Evolutionary conservation across 2,888 invertebrate species (phyloP), one percentile per base, ranked within the genome.

Genomic region (Drosophila pseudotakahashii): DNA sequence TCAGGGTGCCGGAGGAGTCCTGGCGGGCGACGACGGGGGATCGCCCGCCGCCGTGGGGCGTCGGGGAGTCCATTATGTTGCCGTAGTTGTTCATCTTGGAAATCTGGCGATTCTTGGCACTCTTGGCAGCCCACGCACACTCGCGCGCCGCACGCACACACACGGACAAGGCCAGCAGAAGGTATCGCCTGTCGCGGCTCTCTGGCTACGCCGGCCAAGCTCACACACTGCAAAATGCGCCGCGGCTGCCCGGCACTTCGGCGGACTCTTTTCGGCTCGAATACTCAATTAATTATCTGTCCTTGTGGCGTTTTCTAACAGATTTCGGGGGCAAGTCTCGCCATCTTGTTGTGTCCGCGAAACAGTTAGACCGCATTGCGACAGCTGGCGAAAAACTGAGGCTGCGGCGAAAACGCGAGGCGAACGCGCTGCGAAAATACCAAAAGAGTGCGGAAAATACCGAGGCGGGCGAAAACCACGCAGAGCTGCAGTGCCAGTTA

Each of bases 1-100:
- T 98, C 82, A 99, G 94, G 77, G 98, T 99, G 90, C 98, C 99
- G 82, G 98, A 98, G 73, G 98, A 98, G 93, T 99, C 98, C 93
- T 98, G 98, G 79, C 98, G 95, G 82, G 98, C 97, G 90, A 98
- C 98, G 89, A 98, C 98, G 89, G 98, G 98, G 91, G 98, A 98
- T 92, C 98, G 95, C 88, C 96, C 97, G 91, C 98, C 98, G 91
- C 98, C 98, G 88, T 97, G 98, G 89, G 98, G 98, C 89, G 98
- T 98, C 78, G 98, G 98, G 89, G 98, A 98, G 94, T 97, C 97
- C 96, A 97, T 97, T 94, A 96, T 96, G 94, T 93, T 92, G 26
- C 90, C 90, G 72, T 91, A 92, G 77, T 91, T 91, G 83, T 90
- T 91, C 90, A 87, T 91, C 55, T 76, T 79, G 14, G 37, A 32